Base-by-base conservation (phyloP, 2,113 vertebrate genomes). In the Gymnocephalus cernua region DNA sequence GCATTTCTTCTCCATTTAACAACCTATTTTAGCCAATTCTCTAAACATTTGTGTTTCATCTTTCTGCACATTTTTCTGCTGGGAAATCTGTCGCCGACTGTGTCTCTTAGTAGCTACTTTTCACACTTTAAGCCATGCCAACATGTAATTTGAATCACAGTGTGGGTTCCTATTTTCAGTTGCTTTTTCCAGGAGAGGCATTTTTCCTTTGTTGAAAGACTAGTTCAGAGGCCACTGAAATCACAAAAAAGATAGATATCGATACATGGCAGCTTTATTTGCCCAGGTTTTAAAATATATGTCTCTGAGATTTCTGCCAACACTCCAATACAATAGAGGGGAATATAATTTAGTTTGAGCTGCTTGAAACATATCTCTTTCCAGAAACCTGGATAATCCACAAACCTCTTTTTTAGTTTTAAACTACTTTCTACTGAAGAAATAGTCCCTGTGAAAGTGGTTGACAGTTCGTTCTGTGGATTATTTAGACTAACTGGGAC, bases 1-100 rank as follows among this genome's bases (percentile, higher is more conserved):
- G n/a, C 6, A 14, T 54, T 74, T 66, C 83, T 79, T 66, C 71
- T 53, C 65, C 61, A 59, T 85, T 82, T 88, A 72, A 83, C 84
- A 83, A 74, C 75, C 65, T 51, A 76, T 84, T 84, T 77, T 73
- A 71, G 82, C 62, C 85, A 88, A 83, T 82, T 77, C 80, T 90
- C 86, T 79, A 74, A 88, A 79, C 85, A 73, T 82, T 89, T 88
- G 38, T 45, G 72, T 83, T 83, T 86, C 80, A 83, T 85, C 68
- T 73, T 89, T 84, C 83, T 86, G 48, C n/a, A 10, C 47, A 58
- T 86, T 77, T 74, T 54, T 74, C 62, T 82, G 61, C 80, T 91
- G 86, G 84, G 86, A 91, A 86, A 86, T 82, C 54, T 82, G 70
- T 81, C 78, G 10, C 78, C 4, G 51, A 75, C 27, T 57, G 84